Percentiles rank a stretch among this genome's conserved stretches.
Evolutionary conservation across 2,888 invertebrate species (phyloP).

Genomic region (Timema cristinae): DNA sequence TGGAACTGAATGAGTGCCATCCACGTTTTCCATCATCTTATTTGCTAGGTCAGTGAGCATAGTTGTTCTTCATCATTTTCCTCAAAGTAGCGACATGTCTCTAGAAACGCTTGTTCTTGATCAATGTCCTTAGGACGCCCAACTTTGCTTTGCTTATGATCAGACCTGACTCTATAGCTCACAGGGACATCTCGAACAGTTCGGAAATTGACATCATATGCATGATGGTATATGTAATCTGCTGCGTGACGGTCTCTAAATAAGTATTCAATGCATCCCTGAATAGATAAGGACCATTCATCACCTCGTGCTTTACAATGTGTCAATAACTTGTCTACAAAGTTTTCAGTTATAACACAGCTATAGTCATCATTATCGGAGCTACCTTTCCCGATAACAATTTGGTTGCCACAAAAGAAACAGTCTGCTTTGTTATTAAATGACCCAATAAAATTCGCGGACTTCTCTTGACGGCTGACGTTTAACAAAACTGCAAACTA

Average conservation of each 20-base stretch:
- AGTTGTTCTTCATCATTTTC: no score
- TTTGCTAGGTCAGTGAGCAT: no score
- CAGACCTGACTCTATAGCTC: no score
- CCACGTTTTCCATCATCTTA: no score
- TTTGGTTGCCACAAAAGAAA: slow-evolving; percentile 2
- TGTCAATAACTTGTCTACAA: not conserved
- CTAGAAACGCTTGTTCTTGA: no score
- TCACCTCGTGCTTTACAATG: not conserved
- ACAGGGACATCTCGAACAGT: not conserved
- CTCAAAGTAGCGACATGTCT: no score
- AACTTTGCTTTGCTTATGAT: no score
- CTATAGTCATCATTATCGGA: not conserved
- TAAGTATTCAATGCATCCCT: not conserved
- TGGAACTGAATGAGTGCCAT: no score
- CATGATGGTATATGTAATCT: slow-evolving; percentile 1
- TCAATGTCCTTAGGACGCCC: no score
- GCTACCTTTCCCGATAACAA: not conserved
- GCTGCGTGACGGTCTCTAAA: not conserved
- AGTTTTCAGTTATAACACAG: not conserved
- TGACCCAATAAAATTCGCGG: not conserved
- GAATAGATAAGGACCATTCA: not conserved
- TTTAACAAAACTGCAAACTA: not conserved
- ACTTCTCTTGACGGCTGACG: not conserved
- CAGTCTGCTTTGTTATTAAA: not conserved
- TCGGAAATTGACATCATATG: not conserved